Conservation (phyloP, 2,113 vertebrate genomes). For the Apeltes quadracus region DNA sequence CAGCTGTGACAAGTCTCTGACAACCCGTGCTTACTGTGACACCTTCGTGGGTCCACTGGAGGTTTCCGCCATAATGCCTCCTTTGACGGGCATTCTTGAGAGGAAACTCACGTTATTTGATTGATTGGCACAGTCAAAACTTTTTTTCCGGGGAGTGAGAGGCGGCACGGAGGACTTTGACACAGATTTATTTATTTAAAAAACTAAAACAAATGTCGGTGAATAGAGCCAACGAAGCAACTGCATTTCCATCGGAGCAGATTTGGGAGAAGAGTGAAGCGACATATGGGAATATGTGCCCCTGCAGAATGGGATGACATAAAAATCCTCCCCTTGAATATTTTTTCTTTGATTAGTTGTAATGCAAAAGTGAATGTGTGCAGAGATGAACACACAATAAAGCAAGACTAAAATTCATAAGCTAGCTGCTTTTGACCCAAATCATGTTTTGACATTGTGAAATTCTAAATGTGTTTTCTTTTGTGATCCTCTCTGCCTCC, state of each 20-base stretch:
- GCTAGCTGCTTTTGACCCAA: not conserved
- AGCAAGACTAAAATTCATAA: not conserved
- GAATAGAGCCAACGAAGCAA: not conserved
- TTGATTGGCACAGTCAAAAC: slow-evolving; percentile 62
- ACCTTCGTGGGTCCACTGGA: slow-evolving; percentile 74
- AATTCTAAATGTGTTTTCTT: not conserved
- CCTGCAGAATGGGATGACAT: not conserved
- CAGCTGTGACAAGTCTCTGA: slow-evolving; percentile 76
- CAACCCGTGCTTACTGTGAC: slow-evolving; percentile 73
- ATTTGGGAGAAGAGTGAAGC: not conserved
- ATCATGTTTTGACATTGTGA: not conserved
- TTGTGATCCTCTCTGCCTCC: not conserved
- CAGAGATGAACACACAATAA: not conserved
- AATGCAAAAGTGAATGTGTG: not conserved
- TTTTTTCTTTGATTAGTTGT: not conserved
- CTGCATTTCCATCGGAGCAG: not conserved
- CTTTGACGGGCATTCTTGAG: slow-evolving; percentile 68
- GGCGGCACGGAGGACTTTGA: slow-evolving; percentile 36
- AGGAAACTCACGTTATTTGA: slow-evolving; percentile 62
- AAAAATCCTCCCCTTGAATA: not conserved
- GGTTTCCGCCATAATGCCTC: slow-evolving; percentile 60
- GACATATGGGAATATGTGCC: not conserved
- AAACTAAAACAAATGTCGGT: not conserved
- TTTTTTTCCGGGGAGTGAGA: slow-evolving; percentile 43
- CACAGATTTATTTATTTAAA: slow-evolving; percentile 41